A percentile compares a stretch with the other conserved stretches of the same genome.
Evolutionary conservation across 2,113 vertebrate genomes (phyloP).

Genomic region (Corynorhinus townsendii): DNA sequence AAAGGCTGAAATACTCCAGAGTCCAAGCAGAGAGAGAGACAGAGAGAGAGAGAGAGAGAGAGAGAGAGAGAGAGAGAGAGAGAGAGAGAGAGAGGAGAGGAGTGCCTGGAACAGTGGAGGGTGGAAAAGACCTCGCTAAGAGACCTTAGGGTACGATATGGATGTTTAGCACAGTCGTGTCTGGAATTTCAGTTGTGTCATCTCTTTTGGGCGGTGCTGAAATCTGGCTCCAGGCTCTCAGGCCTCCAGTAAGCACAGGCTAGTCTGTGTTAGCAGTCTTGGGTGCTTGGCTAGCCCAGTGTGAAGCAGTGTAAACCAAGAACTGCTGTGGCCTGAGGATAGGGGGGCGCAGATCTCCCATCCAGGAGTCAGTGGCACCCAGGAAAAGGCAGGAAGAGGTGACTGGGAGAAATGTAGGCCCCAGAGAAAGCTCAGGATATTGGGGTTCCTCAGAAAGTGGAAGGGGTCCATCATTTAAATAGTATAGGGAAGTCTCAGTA

Average conservation of each 20-base stretch:
- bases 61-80: too few species aligned
- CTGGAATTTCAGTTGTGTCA: not conserved
- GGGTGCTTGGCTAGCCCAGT: accelerated
- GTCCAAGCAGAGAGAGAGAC: not conserved
- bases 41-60: too few species aligned
- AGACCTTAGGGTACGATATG: not conserved
- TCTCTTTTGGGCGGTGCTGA: not conserved
- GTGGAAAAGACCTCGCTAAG: not conserved
- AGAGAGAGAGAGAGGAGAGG: not conserved
- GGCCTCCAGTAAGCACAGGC: not conserved
- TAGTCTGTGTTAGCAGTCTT: not conserved
- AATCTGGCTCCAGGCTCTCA: not conserved
- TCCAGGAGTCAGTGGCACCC: not conserved
- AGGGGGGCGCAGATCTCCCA: not conserved
- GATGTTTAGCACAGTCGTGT: not conserved
- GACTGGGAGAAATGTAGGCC: not conserved
- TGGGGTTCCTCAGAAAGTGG: not conserved
- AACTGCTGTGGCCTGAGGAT: not conserved
- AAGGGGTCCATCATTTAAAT: not conserved
- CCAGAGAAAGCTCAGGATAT: not conserved
- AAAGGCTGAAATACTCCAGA: not conserved
- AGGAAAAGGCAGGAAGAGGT: not conserved
- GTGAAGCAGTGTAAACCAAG: not conserved
- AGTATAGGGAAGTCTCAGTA: not conserved
- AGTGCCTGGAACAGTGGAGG: not conserved